Conservation (phyloP, 2,888 invertebrate species). For the Subacronicta megacephala region DNA sequence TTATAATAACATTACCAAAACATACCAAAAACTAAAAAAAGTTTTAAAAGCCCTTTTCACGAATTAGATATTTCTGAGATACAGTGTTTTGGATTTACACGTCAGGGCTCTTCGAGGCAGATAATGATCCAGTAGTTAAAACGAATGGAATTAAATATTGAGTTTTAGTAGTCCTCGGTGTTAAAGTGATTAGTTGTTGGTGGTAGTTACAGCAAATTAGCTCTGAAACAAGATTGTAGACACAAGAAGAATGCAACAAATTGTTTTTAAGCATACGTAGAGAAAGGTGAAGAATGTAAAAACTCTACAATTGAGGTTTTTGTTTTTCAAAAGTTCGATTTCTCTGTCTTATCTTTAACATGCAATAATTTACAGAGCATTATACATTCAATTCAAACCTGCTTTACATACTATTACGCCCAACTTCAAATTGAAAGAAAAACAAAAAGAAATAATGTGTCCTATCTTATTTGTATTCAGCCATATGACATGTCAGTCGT, state of each 20-base stretch:
- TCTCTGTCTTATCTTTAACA: background rate
- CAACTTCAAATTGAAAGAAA: constrained; percentile 16
- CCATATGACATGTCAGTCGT: constrained; percentile 59
- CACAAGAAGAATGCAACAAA: too few relatives aligned
- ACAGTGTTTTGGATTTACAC: too few relatives aligned
- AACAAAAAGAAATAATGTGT: constrained; percentile 30
- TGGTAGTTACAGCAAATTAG: background rate
- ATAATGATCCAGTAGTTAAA: constrained; percentile 25
- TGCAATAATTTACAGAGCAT: constrained; percentile 8
- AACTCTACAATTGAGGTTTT: too few relatives aligned
- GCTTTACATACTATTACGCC: background rate
- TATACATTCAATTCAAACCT: constrained; percentile 20
- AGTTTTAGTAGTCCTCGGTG: constrained; percentile 1
- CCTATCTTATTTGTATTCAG: constrained; percentile 59
- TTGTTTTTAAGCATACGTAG: too few relatives aligned
- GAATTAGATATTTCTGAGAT: too few relatives aligned
- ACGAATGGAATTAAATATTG: constrained; percentile 8
- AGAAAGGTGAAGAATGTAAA: too few relatives aligned
- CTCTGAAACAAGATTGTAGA: background rate
- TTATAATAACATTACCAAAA: too few relatives aligned
- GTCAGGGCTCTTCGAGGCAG: constrained; percentile 23
- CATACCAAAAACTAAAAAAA: too few relatives aligned
- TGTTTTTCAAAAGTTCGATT: too few relatives aligned
- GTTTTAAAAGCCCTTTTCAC: too few relatives aligned
- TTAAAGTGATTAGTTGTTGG: background rate